phyloP scores from a whole-genome alignment of 1,140 invertebrate species.

The Cepaea nemoralis region DNA sequence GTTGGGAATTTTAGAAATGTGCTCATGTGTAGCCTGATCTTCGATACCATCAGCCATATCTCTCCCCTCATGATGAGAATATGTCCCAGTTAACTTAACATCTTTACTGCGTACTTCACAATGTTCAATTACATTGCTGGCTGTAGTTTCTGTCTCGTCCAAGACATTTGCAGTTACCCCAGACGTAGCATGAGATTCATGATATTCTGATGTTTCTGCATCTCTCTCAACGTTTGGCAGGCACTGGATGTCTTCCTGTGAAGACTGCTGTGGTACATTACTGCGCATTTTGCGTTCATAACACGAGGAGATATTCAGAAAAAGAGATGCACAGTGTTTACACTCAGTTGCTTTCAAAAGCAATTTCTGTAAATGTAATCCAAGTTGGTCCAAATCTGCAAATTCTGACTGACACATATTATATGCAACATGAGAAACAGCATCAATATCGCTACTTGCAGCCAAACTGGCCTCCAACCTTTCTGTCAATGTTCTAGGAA shows the following conservation, averaged over 20 bases:
- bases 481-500: too few relatives aligned
- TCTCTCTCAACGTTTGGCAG: background rate
- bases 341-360: constrained; percentile 10
- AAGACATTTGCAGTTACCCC: background rate
- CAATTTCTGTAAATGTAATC: background rate
- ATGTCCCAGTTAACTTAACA: background rate
- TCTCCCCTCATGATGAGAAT: background rate
- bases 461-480: background rate
- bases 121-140: background rate
- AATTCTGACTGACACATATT: background rate
- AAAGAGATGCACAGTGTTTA: constrained; percentile 14
- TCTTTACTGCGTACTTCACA: background rate
- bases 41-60: background rate
- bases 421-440: background rate
- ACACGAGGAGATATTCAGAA: constrained; percentile 6
- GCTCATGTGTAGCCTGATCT: background rate
- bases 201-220: background rate
- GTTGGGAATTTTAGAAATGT: background rate
- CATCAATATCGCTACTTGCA: background rate
- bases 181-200: background rate
- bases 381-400: background rate
- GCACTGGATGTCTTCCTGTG: background rate
- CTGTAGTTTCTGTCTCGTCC: background rate
- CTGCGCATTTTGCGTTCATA: background rate
- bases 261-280: background rate